Evolutionary conservation across 2,888 invertebrate species (phyloP).

Genomic region (Protodeltote pygarga): DNA sequence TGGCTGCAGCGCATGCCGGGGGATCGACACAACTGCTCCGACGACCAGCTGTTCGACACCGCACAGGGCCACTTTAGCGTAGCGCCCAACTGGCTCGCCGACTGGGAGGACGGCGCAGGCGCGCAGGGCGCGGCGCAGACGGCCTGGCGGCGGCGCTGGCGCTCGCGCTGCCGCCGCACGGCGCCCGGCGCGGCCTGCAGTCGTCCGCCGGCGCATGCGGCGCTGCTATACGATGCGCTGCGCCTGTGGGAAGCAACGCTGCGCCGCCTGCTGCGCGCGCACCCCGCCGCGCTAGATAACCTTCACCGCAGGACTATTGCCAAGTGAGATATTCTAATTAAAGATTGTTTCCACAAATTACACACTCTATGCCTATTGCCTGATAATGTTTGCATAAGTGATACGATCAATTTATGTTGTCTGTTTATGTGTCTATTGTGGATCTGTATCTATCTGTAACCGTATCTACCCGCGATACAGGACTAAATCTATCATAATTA

Average conservation of each 20-base stretch:
- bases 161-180: constrained; percentile 45
- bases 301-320: constrained; percentile 62
- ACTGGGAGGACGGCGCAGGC: constrained; percentile 52
- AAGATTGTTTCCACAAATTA: too few species aligned
- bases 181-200: constrained; percentile 15
- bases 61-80: constrained; percentile 62
- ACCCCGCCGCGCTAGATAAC: constrained; percentile 64
- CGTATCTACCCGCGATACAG: too few species aligned
- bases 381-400: too few species aligned
- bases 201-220: constrained; percentile 58
- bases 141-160: constrained; percentile 18
- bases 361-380: too few species aligned
- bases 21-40: constrained; percentile 88
- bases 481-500: too few species aligned
- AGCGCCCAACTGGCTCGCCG: constrained; percentile 63
- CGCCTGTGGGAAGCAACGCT: constrained; percentile 69
- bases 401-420: too few species aligned
- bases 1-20: constrained; percentile 88
- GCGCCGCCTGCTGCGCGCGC: constrained; percentile 49
- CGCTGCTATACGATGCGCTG: constrained; percentile 73
- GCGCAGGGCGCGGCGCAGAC: constrained; percentile 15
- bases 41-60: constrained; percentile 49
- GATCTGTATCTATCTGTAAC: too few species aligned
- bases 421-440: too few species aligned
- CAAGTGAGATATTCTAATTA: constrained; percentile 48